phyloP scores from a whole-genome alignment of 2,113 vertebrate genomes.

The Promerops cafer region DNA sequence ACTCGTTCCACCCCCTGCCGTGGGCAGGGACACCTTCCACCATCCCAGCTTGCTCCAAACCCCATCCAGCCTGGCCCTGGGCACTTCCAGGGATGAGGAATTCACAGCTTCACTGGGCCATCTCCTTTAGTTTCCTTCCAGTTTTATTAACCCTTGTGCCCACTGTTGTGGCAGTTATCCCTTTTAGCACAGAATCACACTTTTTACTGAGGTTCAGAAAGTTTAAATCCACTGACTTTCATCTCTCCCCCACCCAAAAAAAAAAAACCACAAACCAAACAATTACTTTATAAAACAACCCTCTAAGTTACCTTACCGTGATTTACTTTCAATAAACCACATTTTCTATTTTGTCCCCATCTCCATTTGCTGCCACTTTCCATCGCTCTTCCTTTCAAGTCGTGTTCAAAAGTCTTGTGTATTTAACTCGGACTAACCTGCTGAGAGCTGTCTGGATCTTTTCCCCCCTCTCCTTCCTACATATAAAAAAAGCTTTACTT shows the following conservation, averaged over 20 bases:
- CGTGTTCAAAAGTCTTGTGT: neutral
- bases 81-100: neutral
- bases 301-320: neutral
- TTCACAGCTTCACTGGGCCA: neutral
- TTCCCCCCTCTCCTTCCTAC: neutral
- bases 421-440: neutral
- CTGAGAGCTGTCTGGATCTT: neutral
- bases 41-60: neutral
- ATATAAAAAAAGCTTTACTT: neutral
- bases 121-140: neutral
- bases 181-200: neutral
- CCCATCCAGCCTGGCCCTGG: rapidly evolving
- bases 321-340: neutral
- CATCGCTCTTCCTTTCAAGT: neutral
- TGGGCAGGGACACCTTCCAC: neutral
- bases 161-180: neutral
- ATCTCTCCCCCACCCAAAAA: rapidly evolving
- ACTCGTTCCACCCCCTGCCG: neutral
- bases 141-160: neutral
- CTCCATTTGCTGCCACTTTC: neutral
- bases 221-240: neutral
- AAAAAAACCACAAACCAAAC: neutral
- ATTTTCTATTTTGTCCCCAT: neutral
- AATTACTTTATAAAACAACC: neutral
- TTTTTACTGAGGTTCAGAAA: neutral